These are phyloP conservation scores for Glaucidium brasilianum DNA, from an alignment of 2,113 vertebrate genomes.

Conservation along the genomic window DNA sequence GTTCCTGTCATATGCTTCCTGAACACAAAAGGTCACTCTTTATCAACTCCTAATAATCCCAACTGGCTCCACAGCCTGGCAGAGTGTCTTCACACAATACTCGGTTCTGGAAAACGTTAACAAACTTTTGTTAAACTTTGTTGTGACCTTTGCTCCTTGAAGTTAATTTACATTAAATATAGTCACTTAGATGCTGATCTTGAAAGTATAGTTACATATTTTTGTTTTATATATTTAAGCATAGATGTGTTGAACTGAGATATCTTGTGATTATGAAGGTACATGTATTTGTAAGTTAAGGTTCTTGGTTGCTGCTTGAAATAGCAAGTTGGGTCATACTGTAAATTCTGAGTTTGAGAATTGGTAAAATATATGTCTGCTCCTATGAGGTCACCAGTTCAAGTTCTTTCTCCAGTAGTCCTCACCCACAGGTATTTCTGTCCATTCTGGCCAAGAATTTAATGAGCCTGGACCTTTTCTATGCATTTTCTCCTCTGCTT, in stretches of 20 bases:
- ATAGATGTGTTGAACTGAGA: neutral
- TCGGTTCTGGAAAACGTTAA: neutral
- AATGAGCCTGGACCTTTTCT: neutral
- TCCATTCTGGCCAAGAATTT: neutral
- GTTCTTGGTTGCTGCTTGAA: neutral
- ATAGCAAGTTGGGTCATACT: neutral
- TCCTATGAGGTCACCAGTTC: neutral
- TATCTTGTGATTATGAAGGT: neutral
- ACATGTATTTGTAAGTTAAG: neutral
- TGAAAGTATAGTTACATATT: neutral
- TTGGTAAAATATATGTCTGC: neutral
- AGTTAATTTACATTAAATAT: neutral
- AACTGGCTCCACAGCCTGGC: neutral
- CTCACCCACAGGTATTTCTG: neutral
- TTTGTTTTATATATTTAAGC: neutral
- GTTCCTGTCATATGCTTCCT: neutral
- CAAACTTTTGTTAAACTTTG: neutral
- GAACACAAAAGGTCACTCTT: neutral
- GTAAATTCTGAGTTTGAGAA: neutral
- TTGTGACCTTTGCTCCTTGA: neutral
- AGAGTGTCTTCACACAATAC: neutral
- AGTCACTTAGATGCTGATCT: neutral
- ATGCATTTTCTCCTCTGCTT: neutral
- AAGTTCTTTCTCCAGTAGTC: neutral
- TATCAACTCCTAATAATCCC: constrained; percentile 6